Base-by-base conservation (phyloP, 2,113 vertebrate genomes). In the Mormyrus lacerda region DNA sequence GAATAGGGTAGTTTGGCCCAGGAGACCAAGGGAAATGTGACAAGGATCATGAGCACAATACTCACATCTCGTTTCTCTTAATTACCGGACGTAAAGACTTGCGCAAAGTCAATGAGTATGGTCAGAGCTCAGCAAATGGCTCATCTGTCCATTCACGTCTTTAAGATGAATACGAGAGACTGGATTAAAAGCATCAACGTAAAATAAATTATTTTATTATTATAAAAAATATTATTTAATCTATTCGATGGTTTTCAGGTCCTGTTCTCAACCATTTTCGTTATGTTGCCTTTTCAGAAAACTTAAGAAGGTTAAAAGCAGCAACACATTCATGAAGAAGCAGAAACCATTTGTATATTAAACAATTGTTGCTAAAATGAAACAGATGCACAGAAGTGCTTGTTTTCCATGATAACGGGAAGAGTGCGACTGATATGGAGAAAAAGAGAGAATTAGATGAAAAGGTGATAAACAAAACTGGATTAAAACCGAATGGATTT, bases 401-500 rank as follows among this genome's bases (percentile, higher is more conserved):
- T 90, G 90, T n/a, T 89, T 90, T 48, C 24, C 90, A 89, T 69
- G 85, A 76, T 89, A 89, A 91, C 91, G 93, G 92, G 89, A 91
- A 91, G 85, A 90, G 90, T 89, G 89, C 89, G 92, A 93, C 91
- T 90, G 92, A 94, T 95, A 94, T 90, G 85, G 85, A 91, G 88
- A 88, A 91, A 89, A 84, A 65, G 88, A 93, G 90, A 90, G 92
- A 93, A 94, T 94, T 91, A 92, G 92, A 93, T 92, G 24, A 85
- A 93, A 89, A 91, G 90, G 87, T 87, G 92, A 94, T 92, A 89
- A 91, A 91, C 90, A 90, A 92, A 94, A 93, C 91, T 35, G 88
- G 90, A 94, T 94, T 92, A 92, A 91, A 92, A 92, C 93, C 92
- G 76, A 93, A 94, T 89, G 91, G 24, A 86, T 93, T 93, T 92